These are phyloP conservation scores for Benthosema pterotum DNA, from an alignment of 2,797 vertebrate species.

Conservation along the genomic window DNA sequence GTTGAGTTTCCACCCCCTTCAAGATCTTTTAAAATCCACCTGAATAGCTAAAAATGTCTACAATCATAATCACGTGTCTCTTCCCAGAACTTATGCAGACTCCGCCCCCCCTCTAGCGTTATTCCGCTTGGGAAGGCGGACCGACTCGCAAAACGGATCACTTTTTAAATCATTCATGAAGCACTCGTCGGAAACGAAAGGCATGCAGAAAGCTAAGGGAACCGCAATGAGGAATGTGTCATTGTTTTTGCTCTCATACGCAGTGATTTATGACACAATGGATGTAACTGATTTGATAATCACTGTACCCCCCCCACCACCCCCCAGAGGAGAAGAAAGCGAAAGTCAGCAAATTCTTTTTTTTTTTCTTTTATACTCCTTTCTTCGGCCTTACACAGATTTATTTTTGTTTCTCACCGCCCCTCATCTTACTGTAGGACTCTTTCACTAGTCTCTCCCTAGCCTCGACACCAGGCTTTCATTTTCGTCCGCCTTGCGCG, in stretches of 20 bases:
- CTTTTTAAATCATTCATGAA: constrained; percentile 82
- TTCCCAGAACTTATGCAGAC: constrained; percentile 39
- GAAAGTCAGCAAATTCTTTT: constrained; percentile 74
- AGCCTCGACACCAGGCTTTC: no score
- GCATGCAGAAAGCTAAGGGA: constrained; percentile 67
- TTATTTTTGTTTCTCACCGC: neutral
- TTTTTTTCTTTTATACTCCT: constrained; percentile 10
- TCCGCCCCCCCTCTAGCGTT: constrained; percentile 56
- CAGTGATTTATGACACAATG: constrained; percentile 77
- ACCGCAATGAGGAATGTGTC: constrained; percentile 69
- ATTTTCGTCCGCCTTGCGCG: no score
- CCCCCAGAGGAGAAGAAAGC: constrained; percentile 62
- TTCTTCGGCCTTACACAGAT: no score
- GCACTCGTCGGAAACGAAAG: constrained; percentile 64
- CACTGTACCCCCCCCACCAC: constrained; percentile 75
- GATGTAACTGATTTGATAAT: constrained; percentile 82
- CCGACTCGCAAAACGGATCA: constrained; percentile 68
- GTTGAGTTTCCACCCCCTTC: no score
- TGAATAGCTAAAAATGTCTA: neutral
- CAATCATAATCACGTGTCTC: constrained; percentile 11
- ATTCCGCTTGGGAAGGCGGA: constrained; percentile 55
- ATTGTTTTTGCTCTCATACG: constrained; percentile 66
- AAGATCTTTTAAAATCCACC: constrained; percentile 19
- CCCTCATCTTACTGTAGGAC: no score
- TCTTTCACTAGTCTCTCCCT: no score